Percentiles rank a stretch among this genome's conserved stretches.
phyloP scores from a whole-genome alignment of 2,888 invertebrate genomes.

The Piscicola geometra region DNA sequence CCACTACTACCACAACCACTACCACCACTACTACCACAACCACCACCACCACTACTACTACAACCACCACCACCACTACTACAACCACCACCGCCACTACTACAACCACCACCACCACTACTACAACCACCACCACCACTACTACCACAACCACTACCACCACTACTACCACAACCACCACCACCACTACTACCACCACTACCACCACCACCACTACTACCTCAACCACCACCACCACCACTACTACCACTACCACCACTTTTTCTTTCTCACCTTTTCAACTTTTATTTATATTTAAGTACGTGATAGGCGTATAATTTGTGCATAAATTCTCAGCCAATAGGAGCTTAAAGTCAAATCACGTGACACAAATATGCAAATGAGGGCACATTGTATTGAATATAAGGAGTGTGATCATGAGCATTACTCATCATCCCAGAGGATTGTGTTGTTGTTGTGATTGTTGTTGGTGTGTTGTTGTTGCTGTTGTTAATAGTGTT shows the following conservation, averaged over 20 bases:
- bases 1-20: neutral
- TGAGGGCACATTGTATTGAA: constrained; percentile 12
- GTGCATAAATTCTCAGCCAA: constrained; percentile 8
- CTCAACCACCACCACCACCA: neutral
- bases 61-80: neutral
- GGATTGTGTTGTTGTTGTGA: neutral
- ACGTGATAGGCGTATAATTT: neutral
- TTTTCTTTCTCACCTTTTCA: neutral
- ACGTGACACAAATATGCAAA: constrained; percentile 13
- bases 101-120: too few relatives aligned
- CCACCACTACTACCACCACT: neutral
- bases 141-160: neutral
- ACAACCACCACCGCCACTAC: too few relatives aligned
- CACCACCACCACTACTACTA: neutral
- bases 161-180: neutral
- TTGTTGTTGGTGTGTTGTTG: neutral
- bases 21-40: neutral
- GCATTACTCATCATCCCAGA: too few relatives aligned
- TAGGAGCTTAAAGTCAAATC: constrained; percentile 9
- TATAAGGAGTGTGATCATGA: neutral
- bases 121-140: too few relatives aligned
- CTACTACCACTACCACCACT: neutral
- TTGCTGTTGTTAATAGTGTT: too few relatives aligned
- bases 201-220: neutral
- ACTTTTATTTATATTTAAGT: constrained; percentile 6